phyloP scores from a whole-genome alignment of 2,888 invertebrate genomes.

The Caenorhabditis macrosperma region DNA sequence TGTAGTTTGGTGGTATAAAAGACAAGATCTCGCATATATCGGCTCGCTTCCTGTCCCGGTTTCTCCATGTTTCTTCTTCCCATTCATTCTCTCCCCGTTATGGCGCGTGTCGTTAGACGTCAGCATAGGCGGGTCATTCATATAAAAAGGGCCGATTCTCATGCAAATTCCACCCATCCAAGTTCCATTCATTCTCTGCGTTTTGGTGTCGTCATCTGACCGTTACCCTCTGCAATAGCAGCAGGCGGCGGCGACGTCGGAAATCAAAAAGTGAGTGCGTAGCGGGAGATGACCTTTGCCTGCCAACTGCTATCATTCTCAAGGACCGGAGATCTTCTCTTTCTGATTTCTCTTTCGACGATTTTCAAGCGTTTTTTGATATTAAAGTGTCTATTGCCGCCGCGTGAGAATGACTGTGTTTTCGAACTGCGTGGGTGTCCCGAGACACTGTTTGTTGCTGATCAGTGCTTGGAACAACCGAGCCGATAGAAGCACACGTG shows the following conservation, averaged over 20 bases:
- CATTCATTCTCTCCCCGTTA: not conserved
- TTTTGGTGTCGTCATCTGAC: not conserved
- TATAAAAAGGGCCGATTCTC: not conserved
- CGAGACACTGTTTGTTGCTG: constrained; percentile 18
- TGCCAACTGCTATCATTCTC: constrained; percentile 24
- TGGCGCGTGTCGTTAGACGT: not conserved
- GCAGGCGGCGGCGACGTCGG: not conserved
- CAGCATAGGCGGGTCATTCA: not conserved
- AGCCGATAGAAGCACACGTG: not conserved
- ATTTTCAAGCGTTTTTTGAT: not conserved
- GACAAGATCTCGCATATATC: not conserved
- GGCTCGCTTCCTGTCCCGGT: not conserved
- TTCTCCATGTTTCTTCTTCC: not conserved
- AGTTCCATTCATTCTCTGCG: not conserved
- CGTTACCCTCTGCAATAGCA: not conserved
- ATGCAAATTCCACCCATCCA: not conserved
- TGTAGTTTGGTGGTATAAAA: constrained; percentile 1
- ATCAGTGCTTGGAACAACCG: constrained; percentile 13
- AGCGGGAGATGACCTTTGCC: constrained; percentile 18
- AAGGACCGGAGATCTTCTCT: constrained; percentile 21
- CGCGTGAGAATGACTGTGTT: no score
- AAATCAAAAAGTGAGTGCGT: constrained; percentile 30
- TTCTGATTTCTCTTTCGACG: constrained; percentile 19
- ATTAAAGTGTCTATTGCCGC: no score
- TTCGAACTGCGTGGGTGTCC: not conserved